Base-by-base conservation (phyloP, 2,888 invertebrate species). In the Neuroscelio doddi region DNA sequence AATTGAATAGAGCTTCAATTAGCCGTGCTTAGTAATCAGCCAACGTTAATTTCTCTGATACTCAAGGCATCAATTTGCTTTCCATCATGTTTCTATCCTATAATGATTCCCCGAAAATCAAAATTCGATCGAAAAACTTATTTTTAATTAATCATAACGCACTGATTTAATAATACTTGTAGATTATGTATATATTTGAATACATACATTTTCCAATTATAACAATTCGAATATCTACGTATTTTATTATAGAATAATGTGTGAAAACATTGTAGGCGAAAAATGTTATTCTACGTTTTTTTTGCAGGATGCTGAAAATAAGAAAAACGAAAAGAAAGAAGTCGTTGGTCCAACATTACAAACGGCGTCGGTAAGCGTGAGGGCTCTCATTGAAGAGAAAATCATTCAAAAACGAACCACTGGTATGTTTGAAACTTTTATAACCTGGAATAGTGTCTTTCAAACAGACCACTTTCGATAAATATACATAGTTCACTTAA, bases 381-480 rank as follows among this genome's bases (percentile, higher is more conserved):
- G 96, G 61, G 95, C 96, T 7, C 88, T 96, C 39, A 96, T 96
- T 72, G 95, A 95, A 86, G 96, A 96, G 83, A 96, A 96, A 85
- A 96, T 96, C 71, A 96, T 95, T 73, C 95, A 93, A 82, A 94
- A 95, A 74, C 87, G 95, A 76, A 89, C 86, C 50, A 90, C 91
- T 36, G 90, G 84, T 84, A 69, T 64, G 70, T 61, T 52, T 2
- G 5, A 2, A 21, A 21, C 21, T 21, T 21, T n/a, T n/a, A n/a
- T n/a, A n/a, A n/a, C n/a, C n/a, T n/a, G n/a, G n/a, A n/a, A n/a
- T n/a, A n/a, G n/a, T n/a, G n/a, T n/a, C n/a, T n/a, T n/a, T n/a
- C n/a, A n/a, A n/a, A n/a, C n/a, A n/a, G n/a, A n/a, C n/a, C n/a
- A n/a, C n/a, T n/a, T n/a, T n/a, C n/a, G n/a, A n/a, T n/a, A n/a